Conservation (phyloP, 1,140 invertebrate genomes). For the Rhyacophila brunnea region DNA sequence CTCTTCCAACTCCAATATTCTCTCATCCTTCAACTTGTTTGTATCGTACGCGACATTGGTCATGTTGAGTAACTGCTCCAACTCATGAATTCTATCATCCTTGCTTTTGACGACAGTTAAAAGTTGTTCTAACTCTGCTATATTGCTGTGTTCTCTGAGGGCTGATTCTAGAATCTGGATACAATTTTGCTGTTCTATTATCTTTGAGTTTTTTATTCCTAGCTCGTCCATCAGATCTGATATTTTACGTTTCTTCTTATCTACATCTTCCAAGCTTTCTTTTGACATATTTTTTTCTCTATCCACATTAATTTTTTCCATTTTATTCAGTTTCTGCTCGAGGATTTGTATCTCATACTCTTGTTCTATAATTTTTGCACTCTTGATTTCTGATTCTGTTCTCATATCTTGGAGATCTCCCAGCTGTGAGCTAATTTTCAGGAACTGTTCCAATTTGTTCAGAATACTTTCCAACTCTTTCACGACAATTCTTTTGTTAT, state of each 20-base stretch:
- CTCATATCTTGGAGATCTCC: constrained; percentile 16
- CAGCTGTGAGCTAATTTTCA: constrained; percentile 12
- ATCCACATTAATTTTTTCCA: constrained; percentile 29
- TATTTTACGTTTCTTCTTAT: constrained; percentile 46
- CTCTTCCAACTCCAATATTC: constrained; percentile 79
- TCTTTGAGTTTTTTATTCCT: constrained; percentile 52
- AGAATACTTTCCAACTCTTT: constrained; percentile 24
- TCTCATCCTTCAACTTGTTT: constrained; percentile 48
- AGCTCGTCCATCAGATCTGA: constrained; percentile 51
- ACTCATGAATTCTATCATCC: constrained; percentile 50
- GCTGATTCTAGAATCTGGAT: constrained; percentile 56
- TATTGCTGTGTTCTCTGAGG: constrained; percentile 55
- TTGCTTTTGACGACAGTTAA: constrained; percentile 55
- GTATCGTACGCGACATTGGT: constrained; percentile 25
- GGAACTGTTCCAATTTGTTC: constrained; percentile 20
- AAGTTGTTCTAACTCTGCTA: constrained; percentile 55
- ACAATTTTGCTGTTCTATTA: constrained; percentile 58
- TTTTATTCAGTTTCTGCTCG: constrained; percentile 10
- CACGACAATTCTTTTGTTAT: constrained; percentile 8
- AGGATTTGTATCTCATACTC: constrained; percentile 22
- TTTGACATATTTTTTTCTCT: constrained; percentile 32
- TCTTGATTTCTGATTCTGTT: constrained; percentile 21
- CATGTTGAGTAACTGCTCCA: constrained; percentile 52
- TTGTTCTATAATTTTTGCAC: constrained; percentile 22
- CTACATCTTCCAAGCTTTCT: constrained; percentile 32